These are phyloP conservation scores for Rhodophaea formosa DNA, from an alignment of 2,888 invertebrate genomes.

Conservation along the genomic window DNA sequence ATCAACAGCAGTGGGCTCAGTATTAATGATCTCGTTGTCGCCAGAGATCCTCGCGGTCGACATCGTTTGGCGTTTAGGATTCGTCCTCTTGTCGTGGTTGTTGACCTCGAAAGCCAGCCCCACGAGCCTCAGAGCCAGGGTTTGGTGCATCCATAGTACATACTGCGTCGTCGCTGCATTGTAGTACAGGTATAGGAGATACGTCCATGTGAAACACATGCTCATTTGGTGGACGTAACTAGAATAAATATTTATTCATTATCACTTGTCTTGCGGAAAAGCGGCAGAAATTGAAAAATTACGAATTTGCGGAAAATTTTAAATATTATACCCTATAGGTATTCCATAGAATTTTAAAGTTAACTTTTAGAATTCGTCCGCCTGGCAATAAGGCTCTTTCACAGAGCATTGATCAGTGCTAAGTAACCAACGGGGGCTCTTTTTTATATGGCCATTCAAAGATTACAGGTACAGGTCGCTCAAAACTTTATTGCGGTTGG, in stretches of 20 bases:
- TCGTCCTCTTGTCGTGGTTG: slow-evolving; percentile 41
- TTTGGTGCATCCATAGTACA: slow-evolving; percentile 89
- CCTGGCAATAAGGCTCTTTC: too few species aligned
- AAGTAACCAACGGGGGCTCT: too few species aligned
- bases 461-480: too few species aligned
- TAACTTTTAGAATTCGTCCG: too few species aligned
- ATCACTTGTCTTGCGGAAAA: too few species aligned
- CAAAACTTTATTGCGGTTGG: too few species aligned
- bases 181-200: slow-evolving; percentile 87
- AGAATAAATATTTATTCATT: slow-evolving; percentile 46
- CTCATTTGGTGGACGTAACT: slow-evolving; percentile 86
- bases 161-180: slow-evolving; percentile 84
- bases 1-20: slow-evolving; percentile 78
- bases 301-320: too few species aligned
- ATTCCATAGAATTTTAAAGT: too few species aligned
- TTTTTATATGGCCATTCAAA: too few species aligned
- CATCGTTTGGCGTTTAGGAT: slow-evolving; percentile 35
- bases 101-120: slow-evolving; percentile 91
- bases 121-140: slow-evolving; percentile 89
- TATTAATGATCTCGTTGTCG: slow-evolving; percentile 41
- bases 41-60: slow-evolving; percentile 28
- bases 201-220: slow-evolving; percentile 88
- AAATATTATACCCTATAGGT: too few species aligned
- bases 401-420: too few species aligned
- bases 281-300: too few species aligned